Evolutionary conservation across 1,140 invertebrate genomes (phyloP), one percentile per base, ranked within the genome.

Genomic region (Triops longicaudatus): DNA sequence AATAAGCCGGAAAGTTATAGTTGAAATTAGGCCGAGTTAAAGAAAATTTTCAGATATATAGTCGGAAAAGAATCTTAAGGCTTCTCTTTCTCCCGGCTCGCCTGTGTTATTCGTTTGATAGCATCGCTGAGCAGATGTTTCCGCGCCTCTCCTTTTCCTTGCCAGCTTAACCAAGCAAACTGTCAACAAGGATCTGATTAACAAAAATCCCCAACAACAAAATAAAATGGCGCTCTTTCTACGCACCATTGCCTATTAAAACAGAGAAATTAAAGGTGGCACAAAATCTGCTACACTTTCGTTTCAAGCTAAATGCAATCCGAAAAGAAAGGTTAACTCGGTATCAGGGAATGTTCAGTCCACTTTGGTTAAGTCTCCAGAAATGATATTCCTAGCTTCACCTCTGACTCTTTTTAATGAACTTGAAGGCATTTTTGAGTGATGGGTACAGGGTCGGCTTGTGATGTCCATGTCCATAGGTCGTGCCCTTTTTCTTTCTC

Each of bases 81-180:
- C 50, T 63, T 63, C 50, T 63, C 50, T 63, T 22, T 14, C 22
- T 17, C 50, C 17, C 50, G 50, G 22, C 50, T 63, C 50, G 50
- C 50, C 50, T 63, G 22, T 63, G 50, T 63, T 63, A 63, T 63
- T 63, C 50, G 50, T 63, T 63, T 63, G 50, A 63, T 63, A 63
- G 50, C 50, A 63, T 63, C 50, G 50, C 50, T 63, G 50, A 63
- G 50, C 50, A 63, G 50, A 63, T 63, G 50, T 63, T 63, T 63
- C 50, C 50, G 50, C 50, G 50, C 50, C 50, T 63, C 14, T 63
- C 50, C 50, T 63, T 63, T 63, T 63, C 50, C 50, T 63, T 63
- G 50, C 50, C 50, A 63, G 50, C 50, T 63, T 63, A 63, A 63
- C 50, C 50, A 63, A 63, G 50, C 50, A 63, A 63, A 63, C 50